These are phyloP conservation scores for Orientallactaga sibirica DNA, from an alignment of 2,797 vertebrate species.

Conservation along the genomic window DNA sequence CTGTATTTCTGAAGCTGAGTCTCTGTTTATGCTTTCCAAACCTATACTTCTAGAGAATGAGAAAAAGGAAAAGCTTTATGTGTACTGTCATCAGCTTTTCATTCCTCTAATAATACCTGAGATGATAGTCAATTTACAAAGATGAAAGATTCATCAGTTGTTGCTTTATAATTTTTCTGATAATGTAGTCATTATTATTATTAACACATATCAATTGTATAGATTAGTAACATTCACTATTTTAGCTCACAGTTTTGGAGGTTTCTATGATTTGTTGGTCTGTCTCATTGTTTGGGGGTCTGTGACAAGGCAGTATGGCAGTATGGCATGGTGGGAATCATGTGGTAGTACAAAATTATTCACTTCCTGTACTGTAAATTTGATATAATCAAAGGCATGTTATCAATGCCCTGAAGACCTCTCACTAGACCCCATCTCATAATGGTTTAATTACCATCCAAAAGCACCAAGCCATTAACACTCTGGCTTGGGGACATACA, in stretches of 20 bases:
- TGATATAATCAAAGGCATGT: not conserved
- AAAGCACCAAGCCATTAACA: not conserved
- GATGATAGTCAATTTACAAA: not conserved
- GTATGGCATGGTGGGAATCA: not conserved
- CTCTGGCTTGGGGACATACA: not conserved
- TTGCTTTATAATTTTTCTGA: not conserved
- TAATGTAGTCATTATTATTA: not conserved
- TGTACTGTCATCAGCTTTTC: not conserved
- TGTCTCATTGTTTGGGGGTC: not conserved
- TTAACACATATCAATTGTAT: not conserved
- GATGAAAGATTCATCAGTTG: not conserved
- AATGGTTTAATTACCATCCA: not conserved
- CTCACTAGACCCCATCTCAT: not conserved
- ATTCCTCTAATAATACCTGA: not conserved
- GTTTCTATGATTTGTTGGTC: no score
- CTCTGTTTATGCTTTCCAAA: not conserved
- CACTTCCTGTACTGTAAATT: not conserved
- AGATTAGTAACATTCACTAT: not conserved
- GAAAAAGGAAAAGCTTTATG: not conserved
- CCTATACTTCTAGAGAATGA: not conserved
- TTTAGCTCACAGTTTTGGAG: not conserved
- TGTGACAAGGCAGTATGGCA: no score
- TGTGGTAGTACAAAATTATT: accelerated
- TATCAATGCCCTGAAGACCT: not conserved
- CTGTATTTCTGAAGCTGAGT: not conserved